These are phyloP conservation scores for Nematostella vectensis DNA, from an alignment of 92 coral and sea anemone species.

Conservation along the genomic window DNA sequence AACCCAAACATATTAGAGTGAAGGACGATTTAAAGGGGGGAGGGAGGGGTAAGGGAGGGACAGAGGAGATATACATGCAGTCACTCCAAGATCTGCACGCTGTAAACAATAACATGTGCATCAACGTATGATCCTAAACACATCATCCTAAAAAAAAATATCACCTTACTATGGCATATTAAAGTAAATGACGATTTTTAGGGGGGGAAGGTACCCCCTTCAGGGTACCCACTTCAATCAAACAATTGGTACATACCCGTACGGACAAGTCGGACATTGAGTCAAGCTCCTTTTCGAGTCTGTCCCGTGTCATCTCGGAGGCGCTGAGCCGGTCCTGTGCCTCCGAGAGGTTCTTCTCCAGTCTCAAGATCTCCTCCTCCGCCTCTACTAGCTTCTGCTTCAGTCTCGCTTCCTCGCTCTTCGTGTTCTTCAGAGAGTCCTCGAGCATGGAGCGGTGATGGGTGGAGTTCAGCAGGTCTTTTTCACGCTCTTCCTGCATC, in stretches of 20 bases:
- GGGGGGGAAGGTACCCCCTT: too few relatives aligned
- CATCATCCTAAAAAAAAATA: too few relatives aligned
- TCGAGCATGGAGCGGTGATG: conserved; percentile 78
- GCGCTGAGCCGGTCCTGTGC: conserved; percentile 69
- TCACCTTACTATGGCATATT: too few relatives aligned
- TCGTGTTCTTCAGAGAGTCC: conserved; percentile 66
- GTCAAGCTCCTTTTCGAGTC: conserved; percentile 88
- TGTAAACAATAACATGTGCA: too few relatives aligned
- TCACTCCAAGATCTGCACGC: too few relatives aligned
- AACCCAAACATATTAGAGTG: too few relatives aligned
- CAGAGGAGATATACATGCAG: too few relatives aligned
- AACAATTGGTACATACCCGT: conserved; percentile 73
- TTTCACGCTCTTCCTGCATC: conserved; percentile 72
- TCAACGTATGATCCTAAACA: too few relatives aligned
- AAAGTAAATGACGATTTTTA: too few relatives aligned
- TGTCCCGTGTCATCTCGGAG: conserved; percentile 60
- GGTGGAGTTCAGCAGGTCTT: conserved; percentile 50
- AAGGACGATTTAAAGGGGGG: too few relatives aligned
- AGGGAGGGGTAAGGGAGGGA: too few relatives aligned
- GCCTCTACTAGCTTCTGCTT: conserved; percentile 80
- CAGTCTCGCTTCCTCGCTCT: conserved; percentile 72
- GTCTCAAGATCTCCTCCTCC: conserved; percentile 90
- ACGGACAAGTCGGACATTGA: conserved; percentile 81
- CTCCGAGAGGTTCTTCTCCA: conserved; percentile 76
- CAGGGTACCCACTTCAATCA: too few relatives aligned